Conservation (phyloP, 2,113 vertebrate species). For the Andinoacara biseriatus region DNA sequence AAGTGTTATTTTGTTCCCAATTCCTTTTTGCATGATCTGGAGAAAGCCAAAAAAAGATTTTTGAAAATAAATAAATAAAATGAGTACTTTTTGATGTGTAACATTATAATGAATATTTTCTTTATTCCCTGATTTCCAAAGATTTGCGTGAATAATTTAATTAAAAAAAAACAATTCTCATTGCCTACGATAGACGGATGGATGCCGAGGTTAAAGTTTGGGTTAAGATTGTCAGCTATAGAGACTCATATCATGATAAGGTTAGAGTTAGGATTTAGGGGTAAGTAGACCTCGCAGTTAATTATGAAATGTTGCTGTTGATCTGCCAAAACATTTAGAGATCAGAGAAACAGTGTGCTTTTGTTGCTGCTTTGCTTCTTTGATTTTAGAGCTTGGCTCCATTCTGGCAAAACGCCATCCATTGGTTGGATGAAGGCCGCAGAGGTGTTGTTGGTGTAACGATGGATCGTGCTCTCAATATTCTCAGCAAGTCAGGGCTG, state of each 20-base stretch:
- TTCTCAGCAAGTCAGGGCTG: constrained; percentile 27
- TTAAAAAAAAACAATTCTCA: too few relatives aligned
- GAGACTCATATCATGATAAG: neutral
- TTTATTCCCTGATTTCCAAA: too few relatives aligned
- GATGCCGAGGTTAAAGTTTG: neutral
- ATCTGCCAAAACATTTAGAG: neutral
- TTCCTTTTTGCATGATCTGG: too few relatives aligned
- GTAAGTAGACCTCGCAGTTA: neutral
- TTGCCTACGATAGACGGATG: neutral
- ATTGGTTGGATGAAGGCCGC: constrained; percentile 79
- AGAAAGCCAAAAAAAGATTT: too few relatives aligned
- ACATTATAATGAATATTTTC: too few relatives aligned
- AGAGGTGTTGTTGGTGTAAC: constrained; percentile 63
- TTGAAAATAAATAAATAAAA: too few relatives aligned
- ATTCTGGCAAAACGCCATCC: constrained; percentile 78
- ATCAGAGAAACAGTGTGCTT: neutral
- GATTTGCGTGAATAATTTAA: too few relatives aligned
- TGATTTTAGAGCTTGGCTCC: constrained; percentile 44
- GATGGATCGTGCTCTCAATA: neutral
- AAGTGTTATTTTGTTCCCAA: too few relatives aligned
- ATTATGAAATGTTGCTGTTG: neutral
- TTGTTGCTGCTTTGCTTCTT: neutral
- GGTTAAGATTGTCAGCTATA: too few relatives aligned
- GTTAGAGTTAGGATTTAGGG: neutral
- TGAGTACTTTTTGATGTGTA: too few relatives aligned